phyloP scores from a whole-genome alignment of 2,888 invertebrate genomes.

The Copidosoma aretas region DNA sequence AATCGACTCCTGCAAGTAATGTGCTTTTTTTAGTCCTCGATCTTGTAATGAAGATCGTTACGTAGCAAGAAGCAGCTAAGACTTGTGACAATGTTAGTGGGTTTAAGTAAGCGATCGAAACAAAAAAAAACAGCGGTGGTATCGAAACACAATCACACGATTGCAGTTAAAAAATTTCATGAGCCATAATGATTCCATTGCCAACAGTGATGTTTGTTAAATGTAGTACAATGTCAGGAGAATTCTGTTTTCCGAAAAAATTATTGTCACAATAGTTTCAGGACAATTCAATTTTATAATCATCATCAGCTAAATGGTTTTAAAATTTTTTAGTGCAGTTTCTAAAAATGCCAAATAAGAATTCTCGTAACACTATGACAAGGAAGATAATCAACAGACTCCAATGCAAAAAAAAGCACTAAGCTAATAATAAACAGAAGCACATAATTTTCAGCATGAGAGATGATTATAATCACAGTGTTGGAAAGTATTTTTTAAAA shows the following conservation, averaged over 20 bases:
- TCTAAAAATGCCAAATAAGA: background rate
- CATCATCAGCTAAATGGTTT: too few relatives aligned
- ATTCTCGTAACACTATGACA: slow-evolving; percentile 6
- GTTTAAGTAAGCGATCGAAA: too few relatives aligned
- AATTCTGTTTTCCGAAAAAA: too few relatives aligned
- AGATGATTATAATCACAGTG: background rate
- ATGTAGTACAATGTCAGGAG: too few relatives aligned
- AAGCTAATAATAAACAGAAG: background rate
- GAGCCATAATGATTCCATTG: too few relatives aligned
- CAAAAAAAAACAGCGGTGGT: too few relatives aligned
- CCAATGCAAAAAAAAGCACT: background rate
- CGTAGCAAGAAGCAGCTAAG: slow-evolving; percentile 22
- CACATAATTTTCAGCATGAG: background rate
- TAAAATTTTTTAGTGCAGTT: background rate
- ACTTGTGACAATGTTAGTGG: background rate
- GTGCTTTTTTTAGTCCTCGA: background rate
- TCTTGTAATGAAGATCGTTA: background rate
- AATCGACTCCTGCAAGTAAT: slow-evolving; percentile 67
- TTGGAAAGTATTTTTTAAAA: background rate
- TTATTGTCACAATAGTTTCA: too few relatives aligned
- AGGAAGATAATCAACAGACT: slow-evolving; percentile 11
- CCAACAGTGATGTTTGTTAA: too few relatives aligned
- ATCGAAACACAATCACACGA: too few relatives aligned
- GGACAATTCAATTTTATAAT: too few relatives aligned
- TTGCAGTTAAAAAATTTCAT: too few relatives aligned